A percentile compares a stretch with the other conserved stretches of the same genome.
phyloP scores from a whole-genome alignment of 92 coral and sea anemone genomes.

The Epizoanthus scotinus region DNA sequence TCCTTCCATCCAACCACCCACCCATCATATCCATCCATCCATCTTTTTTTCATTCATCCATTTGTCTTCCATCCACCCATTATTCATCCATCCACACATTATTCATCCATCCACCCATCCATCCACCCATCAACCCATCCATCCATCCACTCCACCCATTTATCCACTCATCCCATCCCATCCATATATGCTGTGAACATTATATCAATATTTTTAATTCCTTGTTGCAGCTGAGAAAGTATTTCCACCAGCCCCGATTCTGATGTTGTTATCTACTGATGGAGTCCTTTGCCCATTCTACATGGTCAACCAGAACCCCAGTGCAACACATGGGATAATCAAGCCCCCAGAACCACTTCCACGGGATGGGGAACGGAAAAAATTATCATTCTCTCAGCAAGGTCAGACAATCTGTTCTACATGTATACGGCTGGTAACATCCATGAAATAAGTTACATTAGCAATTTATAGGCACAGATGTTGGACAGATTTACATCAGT shows the following conservation, averaged over 20 bases:
- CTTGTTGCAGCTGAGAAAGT: constrained; percentile 63
- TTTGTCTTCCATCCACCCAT: no score
- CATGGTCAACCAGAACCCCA: constrained; percentile 80
- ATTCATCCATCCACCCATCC: no score
- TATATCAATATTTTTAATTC: not conserved
- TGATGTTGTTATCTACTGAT: constrained; percentile 84
- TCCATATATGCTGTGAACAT: not conserved
- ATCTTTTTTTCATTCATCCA: no score
- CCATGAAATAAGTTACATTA: no score
- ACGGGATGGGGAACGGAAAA: constrained; percentile 68
- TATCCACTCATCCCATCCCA: not conserved
- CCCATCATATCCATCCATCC: no score
- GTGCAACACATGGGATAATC: constrained; percentile 50
- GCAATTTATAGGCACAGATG: no score
- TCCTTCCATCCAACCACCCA: no score
- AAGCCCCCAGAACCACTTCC: constrained; percentile 66
- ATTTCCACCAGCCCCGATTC: constrained; percentile 87
- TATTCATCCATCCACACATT: no score
- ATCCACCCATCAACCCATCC: no score
- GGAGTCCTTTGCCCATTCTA: constrained; percentile 93
- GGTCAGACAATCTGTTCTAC: not conserved
- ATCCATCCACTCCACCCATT: no score
- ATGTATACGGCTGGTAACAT: no score
- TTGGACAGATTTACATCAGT: no score
- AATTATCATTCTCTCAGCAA: constrained; percentile 28